These are phyloP conservation scores for Noctua pronuba DNA, from an alignment of 2,888 invertebrate species.

Conservation along the genomic window DNA sequence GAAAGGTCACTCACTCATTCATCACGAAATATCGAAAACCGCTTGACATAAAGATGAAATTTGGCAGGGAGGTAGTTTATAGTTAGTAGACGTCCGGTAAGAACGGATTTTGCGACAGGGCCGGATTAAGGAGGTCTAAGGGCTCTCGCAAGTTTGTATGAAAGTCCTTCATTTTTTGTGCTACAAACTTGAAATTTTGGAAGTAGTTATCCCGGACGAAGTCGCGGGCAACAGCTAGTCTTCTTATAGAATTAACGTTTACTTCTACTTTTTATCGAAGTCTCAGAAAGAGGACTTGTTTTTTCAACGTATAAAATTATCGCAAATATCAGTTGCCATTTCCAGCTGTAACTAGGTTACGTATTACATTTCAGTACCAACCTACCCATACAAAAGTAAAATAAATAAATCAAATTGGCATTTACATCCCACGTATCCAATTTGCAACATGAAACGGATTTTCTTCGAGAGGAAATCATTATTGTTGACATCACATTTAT, in stretches of 20 bases:
- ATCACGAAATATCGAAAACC: too few relatives aligned
- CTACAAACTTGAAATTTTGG: too few relatives aligned
- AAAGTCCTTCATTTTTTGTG: too few relatives aligned
- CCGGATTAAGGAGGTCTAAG: too few relatives aligned
- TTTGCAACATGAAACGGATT: constrained; percentile 45
- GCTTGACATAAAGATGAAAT: too few relatives aligned
- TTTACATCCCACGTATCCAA: constrained; percentile 47
- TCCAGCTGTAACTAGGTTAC: not conserved
- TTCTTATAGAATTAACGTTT: not conserved
- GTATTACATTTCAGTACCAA: constrained; percentile 27
- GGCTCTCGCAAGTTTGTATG: too few relatives aligned
- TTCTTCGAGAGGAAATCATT: constrained; percentile 38
- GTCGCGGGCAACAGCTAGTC: too few relatives aligned
- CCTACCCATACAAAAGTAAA: constrained; percentile 7
- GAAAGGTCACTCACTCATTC: too few relatives aligned
- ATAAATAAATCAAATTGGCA: constrained; percentile 56
- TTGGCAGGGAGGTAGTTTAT: too few relatives aligned
- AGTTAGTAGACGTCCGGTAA: too few relatives aligned
- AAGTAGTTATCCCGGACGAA: too few relatives aligned
- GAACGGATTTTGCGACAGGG: too few relatives aligned
- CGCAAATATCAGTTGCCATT: not conserved
- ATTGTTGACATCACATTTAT: constrained; percentile 48
- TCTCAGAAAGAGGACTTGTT: not conserved
- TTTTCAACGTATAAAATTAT: not conserved
- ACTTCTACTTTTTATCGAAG: not conserved